These are phyloP conservation scores for Ylistrum balloti DNA, from an alignment of 1,140 invertebrate species.

Conservation along the genomic window DNA sequence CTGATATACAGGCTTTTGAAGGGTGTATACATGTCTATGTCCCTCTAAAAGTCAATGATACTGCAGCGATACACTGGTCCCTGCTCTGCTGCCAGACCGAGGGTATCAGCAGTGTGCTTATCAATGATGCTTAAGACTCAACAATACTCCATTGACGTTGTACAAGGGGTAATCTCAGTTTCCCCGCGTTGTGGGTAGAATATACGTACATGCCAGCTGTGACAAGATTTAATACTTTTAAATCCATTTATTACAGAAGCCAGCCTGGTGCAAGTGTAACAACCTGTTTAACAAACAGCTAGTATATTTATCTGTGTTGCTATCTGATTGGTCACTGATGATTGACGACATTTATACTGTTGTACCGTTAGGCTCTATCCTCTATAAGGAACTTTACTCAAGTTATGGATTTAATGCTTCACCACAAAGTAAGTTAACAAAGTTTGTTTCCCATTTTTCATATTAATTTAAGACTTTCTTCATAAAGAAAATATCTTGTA, in stretches of 20 bases:
- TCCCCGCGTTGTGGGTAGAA: background rate
- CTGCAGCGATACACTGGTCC: background rate
- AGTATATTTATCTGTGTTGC: too few species aligned
- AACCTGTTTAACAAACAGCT: background rate
- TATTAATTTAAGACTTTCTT: background rate
- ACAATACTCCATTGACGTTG: background rate
- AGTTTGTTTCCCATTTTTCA: background rate
- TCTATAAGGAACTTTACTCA: too few species aligned
- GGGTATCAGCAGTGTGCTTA: background rate
- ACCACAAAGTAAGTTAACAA: background rate
- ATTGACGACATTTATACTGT: too few species aligned
- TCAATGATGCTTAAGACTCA: background rate
- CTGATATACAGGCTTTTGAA: background rate
- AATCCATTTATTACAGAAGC: background rate
- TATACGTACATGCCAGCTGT: background rate
- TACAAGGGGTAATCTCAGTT: background rate
- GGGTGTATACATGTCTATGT: background rate
- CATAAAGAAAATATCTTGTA: too few species aligned
- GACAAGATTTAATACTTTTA: background rate
- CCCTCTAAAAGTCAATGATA: background rate
- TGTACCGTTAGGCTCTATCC: background rate
- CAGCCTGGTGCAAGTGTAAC: slow-evolving; percentile 3
- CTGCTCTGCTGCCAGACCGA: background rate
- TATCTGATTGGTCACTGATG: too few species aligned
- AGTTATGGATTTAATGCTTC: background rate